Base-by-base conservation (phyloP, 2,113 vertebrate species). In the Perognathus longimembris region DNA sequence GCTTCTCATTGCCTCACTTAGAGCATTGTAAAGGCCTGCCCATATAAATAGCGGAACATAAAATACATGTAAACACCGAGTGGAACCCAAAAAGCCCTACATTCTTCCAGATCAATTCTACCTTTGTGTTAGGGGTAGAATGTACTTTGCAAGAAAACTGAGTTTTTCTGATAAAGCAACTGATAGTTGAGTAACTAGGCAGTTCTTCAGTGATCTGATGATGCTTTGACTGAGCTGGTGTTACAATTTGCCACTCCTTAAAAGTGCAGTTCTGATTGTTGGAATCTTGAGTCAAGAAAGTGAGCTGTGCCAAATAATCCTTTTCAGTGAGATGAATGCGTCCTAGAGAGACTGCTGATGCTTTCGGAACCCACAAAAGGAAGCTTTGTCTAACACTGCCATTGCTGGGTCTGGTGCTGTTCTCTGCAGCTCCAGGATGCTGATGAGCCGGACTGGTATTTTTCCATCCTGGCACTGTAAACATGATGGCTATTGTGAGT, bases 301-400 rank as follows among this genome's bases (percentile, higher is more conserved):
- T 95, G 94, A 97, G 95, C 92, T 94, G 96, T 97, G 96, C 97
- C 97, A 97, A 97, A 96, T 97, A 97, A 96, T 96, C 85, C 94
- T 96, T 92, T 95, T 93, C 93, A 91, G 94, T 96, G 95, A 96
- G 95, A 86, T 97, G 95, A 93, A 82, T 95, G 94, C 94, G 90
- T 96, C 94, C 96, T 96, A 90, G 73, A 91, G 91, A 87, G 50
- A 91, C 64, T 91, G 32, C 40, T 85, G 42, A 36, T 42, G 90
- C 92, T 74, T 67, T 84, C 87, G 59, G 75, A 93, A 81, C 95
- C 93, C 96, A 95, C 96, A 75, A 96, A 84, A 75, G 71, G 80
- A 87, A 75, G 82, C 75, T 92, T 93, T 95, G 22, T 77, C 84
- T 86, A 34, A 0, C 34, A 91, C 89, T 64, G 69, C 87, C 0